Evolutionary conservation across 2,888 invertebrate species (phyloP), one percentile per base, ranked within the genome.

Genomic region (Acanthopleura granulata): DNA sequence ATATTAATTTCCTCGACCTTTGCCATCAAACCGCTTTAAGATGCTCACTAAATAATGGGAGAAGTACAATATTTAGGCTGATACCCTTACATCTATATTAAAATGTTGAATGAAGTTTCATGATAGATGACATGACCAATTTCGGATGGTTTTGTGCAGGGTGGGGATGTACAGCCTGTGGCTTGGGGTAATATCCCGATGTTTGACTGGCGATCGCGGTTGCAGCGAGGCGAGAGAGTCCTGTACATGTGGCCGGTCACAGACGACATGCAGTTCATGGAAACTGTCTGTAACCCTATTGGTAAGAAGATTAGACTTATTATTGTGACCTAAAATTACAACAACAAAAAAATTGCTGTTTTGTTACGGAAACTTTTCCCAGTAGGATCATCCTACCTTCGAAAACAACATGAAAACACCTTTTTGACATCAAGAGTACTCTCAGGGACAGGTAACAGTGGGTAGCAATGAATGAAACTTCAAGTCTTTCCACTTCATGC

Each of bases 101-200:
- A 18, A 22, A 29, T 27, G 0, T 22, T 70, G 70, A 0, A 22
- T 30, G 15, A 18, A 15, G 1, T 14, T 18, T 29, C 40, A 62
- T 11, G n/a, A n/a, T 18, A 27, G 29, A 18, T 14, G 22, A 16
- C n/a, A 16, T 16, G 27, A n/a, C 18, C 62, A 29, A 22, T 73
- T 25, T 40, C n/a, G 27, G 18, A 27, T 40, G 3, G 76, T 57
- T 66, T 73, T 69, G 29, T 66, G 25, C 66, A 66, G 66, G 29
- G 15, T 22, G 81, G 90, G 90, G 89, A 89, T 61, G 94, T 94
- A 81, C 95, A 95, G 91, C 95, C 96, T 4, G 91, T 97, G 80
- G 96, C 96, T 49, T 97, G 97, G 97, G 96, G 95, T 4, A 97
- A 97, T 90, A 96, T 96, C 0, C 95, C 97, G 77, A 93, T 97